Evolutionary conservation across 53 echinoderm and acorn worm genomes (phyloP).

Genomic region (Zoroaster sp.): DNA sequence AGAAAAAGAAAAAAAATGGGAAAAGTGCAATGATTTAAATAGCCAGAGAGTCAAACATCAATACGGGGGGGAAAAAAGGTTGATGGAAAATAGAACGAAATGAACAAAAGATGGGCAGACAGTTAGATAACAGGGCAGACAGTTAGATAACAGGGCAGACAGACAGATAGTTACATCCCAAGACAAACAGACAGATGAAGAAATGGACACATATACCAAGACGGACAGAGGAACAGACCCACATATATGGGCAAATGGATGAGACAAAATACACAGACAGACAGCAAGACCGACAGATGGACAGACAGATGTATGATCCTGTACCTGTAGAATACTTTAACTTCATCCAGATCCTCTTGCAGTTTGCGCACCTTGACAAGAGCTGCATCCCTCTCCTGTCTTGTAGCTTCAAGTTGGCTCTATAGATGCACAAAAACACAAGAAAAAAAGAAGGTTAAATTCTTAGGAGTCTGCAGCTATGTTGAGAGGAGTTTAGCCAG

Average conservation of each 20-base stretch:
- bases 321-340: constrained; percentile 96
- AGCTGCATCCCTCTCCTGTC: constrained; percentile 83
- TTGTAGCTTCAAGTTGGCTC: constrained; percentile 84
- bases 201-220: background rate
- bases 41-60: background rate
- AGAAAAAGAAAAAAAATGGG: background rate
- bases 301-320: too few relatives aligned
- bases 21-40: background rate
- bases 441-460: too few relatives aligned
- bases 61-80: background rate
- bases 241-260: background rate
- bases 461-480: too few relatives aligned
- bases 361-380: constrained; percentile 76
- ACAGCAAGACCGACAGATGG: background rate
- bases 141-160: too few relatives aligned
- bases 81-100: background rate
- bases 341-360: constrained; percentile 79
- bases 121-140: too few relatives aligned
- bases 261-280: background rate
- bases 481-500: too few relatives aligned
- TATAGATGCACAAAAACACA: background rate
- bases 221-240: background rate
- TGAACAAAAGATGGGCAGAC: too few relatives aligned
- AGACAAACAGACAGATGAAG: background rate
- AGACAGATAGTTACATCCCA: too few relatives aligned